Evolutionary conservation across 2,113 vertebrate species (phyloP), one percentile per base, ranked within the genome.

Genomic region (Pseudorhombus dupliciocellatus): DNA sequence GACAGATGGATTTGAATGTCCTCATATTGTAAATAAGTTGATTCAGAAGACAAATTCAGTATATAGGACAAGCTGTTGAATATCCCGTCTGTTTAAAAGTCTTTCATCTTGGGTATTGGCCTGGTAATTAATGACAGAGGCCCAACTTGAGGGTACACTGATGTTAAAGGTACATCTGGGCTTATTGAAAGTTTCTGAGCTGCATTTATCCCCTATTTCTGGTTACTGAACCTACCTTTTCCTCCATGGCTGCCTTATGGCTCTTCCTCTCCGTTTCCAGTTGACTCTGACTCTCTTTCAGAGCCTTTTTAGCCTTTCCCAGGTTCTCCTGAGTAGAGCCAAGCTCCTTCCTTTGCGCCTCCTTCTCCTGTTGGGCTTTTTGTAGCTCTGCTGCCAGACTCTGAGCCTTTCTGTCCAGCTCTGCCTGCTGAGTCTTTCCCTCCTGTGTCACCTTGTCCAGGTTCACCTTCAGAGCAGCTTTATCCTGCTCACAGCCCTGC

Each of bases 221-320:
- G 20, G 6, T 66, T n/a, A 56, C 7, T 21, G 10, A 73, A 92
- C 94, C 83, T 70, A 98, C 98, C 94, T 96, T 95, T 73, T 97
- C 95, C 76, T 90, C 93, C 63, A 94, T 30, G 52, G 90, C 79
- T 66, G 93, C 79, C 85, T 94, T 95, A 77, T 90, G 92, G 84
- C 87, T 95, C 82, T 95, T 95, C 81, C 90, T 94, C 89, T 98
- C 96, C n/a, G 93, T 91, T 70, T 98, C 96, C 86, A 96, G 89
- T 70, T 94, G 94, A 75, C 87, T 90, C 77, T 88, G 94, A 77
- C 76, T 93, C 65, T 94, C 95, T 85, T 95, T 95, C 70, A 97
- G 91, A 40, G 93, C 92, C 68, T 95, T 91, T 18, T 88, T 94
- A 77, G 83, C 90, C 86, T 96, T 92, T 48, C 84, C 93, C 44